A percentile compares a stretch with the other conserved stretches of the same genome.
phyloP scores from a whole-genome alignment of 2,888 invertebrate species.

The Heliconius erato region DNA sequence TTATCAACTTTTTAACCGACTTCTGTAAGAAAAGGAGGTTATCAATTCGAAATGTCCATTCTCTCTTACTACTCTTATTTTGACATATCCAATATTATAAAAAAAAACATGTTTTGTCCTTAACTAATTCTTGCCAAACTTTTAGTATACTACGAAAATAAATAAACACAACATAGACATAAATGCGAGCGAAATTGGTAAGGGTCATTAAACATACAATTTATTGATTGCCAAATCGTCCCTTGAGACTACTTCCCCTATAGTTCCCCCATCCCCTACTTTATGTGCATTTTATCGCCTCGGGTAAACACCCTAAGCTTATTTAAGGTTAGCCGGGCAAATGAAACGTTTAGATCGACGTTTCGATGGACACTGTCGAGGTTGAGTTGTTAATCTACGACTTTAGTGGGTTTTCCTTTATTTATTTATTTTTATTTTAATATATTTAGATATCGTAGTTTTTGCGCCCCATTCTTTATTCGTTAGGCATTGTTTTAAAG shows the following conservation, averaged over 20 bases:
- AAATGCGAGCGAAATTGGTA: background rate
- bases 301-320: slow-evolving; percentile 36
- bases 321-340: slow-evolving; percentile 28
- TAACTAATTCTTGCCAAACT: background rate
- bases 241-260: slow-evolving; percentile 34
- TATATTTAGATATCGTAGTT: background rate
- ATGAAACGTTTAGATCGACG: slow-evolving; percentile 35
- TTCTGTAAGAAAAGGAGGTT: too few relatives aligned
- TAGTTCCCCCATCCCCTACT: slow-evolving; percentile 28
- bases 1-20: too few relatives aligned
- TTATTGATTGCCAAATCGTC: slow-evolving; percentile 32
- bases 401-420: background rate
- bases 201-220: slow-evolving; percentile 8
- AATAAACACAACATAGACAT: background rate
- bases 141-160: background rate
- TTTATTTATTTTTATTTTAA: background rate
- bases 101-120: too few relatives aligned
- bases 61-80: background rate
- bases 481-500: too few relatives aligned
- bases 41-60: background rate
- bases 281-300: slow-evolving; percentile 35
- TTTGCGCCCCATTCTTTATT: too few relatives aligned
- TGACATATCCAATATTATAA: too few relatives aligned
- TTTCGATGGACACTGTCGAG: slow-evolving; percentile 27
- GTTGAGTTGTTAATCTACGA: slow-evolving; percentile 11